Base-by-base conservation (phyloP, 2,888 invertebrate genomes). In the Aporophyla lueneburgensis region DNA sequence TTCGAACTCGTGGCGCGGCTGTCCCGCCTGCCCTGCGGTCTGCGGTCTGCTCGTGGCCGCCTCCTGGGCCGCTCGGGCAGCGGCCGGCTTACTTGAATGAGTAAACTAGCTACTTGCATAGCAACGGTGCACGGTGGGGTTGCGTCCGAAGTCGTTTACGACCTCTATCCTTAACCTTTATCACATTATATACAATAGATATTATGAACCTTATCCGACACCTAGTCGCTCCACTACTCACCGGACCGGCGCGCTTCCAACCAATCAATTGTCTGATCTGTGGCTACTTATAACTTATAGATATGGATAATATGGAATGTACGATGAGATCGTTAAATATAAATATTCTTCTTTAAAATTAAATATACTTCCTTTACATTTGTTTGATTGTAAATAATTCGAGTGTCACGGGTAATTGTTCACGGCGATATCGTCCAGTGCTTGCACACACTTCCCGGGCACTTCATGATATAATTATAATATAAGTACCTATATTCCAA, bases 181-280 rank as follows among this genome's bases (percentile, higher is more conserved):
- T 82, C 80, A 84, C 68, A 71, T 78, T 86, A 84, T 86, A 74
- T 89, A 87, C 87, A 87, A 54, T 66, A 65, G 73, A 80, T 86
- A 33, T 33, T 19, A 84, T 84, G 80, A 76, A 71, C 27, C 58
- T 74, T 58, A 61, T n/a, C 63, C 62, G 24, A 10, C 24, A 59
- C 51, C 56, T 19, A 59, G n/a, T 12, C 1, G 61, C 61, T 24
- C 5, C 74, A n/a, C 27, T 74, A n/a, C 40, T 21, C 71, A 40
- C 16, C 24, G 5, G 27, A 19, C 14, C 27, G 5, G 27, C 46
- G 7, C 59, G 63, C 61, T n/a, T 3, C 10, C 33, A 16, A 27
- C 51, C 53, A 21, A 24, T n/a, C n/a, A 24, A 49, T 0, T 24
- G 19, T 16, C 24, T 40, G 27, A 53, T 61, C 49, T 33, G n/a